Percentiles rank a stretch among this genome's conserved stretches.
Evolutionary conservation across 2,888 invertebrate genomes (phyloP).

Genomic region (Cordilura impudica): DNA sequence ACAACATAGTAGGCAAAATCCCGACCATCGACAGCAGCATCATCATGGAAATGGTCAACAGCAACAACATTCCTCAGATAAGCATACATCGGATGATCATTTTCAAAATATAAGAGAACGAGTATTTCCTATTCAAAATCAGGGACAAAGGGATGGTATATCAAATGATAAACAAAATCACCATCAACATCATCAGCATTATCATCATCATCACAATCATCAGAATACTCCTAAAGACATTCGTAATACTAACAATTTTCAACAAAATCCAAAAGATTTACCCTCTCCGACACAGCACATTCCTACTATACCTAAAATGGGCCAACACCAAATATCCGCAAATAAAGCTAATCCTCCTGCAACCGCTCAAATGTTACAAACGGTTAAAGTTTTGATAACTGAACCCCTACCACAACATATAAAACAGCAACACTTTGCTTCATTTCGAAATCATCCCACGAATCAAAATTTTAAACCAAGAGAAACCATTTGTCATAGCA

Average conservation of each 20-base stretch:
- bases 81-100: constrained; percentile 7
- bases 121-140: background rate
- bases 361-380: constrained; percentile 28
- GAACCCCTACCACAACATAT: constrained; percentile 37
- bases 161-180: background rate
- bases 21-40: background rate
- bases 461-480: constrained; percentile 5
- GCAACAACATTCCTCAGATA: constrained; percentile 1
- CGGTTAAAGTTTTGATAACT: constrained; percentile 56
- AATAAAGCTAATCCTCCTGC: background rate
- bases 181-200: background rate
- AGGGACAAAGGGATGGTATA: background rate
- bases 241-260: background rate
- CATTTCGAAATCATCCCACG: background rate
- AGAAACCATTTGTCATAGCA: constrained; percentile 31
- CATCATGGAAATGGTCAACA: background rate
- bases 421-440: constrained; percentile 21
- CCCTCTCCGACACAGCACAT: background rate
- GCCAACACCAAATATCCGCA: background rate
- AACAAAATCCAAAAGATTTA: constrained; percentile 6
- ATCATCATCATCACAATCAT: background rate
- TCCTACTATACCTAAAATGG: background rate
- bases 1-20: background rate
- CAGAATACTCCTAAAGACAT: constrained; percentile 4
- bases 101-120: constrained; percentile 27